Base-by-base conservation (phyloP, 2,113 vertebrate species). In the Rhynchomys soricoides region DNA sequence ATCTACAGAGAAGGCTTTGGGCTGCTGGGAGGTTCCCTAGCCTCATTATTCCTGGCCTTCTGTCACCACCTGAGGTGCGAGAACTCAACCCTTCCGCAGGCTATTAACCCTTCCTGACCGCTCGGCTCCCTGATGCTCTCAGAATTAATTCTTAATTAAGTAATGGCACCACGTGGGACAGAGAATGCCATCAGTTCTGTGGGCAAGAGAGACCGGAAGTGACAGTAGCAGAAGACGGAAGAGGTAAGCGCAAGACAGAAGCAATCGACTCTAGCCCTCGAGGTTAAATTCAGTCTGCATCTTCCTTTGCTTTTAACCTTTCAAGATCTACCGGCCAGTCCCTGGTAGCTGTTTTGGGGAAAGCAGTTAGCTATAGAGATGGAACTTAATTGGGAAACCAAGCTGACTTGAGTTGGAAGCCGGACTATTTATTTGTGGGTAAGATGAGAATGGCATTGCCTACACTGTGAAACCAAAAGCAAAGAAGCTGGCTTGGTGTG, bases 111-210 rank as follows among this genome's bases (percentile, higher is more conserved):
- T 74, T 85, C 50, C 79, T 59, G n/a, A 55, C 79, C 48, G 13
- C 43, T 34, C 17, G 50, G 34, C 15, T 37, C 48, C 50, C 43
- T 43, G 78, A 15, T 12, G 22, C 17, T 78, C 57, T 43, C 55
- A 59, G 59, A 74, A 88, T 77, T 68, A 86, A 73, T 89, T 88
- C 45, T 93, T 95, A 94, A 96, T 90, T 79, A 95, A 92, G 68
- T 71, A 48, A 77, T 4, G 73, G 70, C 92, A 68, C 34, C 66
- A 37, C 48, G 66, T 75, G 21, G 45, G 68, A 50, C 55, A 86
- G 55, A 90, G 66, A 70, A 91, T 62, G 34, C 40, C 17, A 37
- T 73, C 15, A 37, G 31, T 64, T 89, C 77, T 29, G 8, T 7
- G 9, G 59, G 15, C 37, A 22, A 90, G 19, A 74, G 78, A 86